Base-by-base conservation (phyloP, 2,888 invertebrate genomes). In the Tenthredo livida region DNA sequence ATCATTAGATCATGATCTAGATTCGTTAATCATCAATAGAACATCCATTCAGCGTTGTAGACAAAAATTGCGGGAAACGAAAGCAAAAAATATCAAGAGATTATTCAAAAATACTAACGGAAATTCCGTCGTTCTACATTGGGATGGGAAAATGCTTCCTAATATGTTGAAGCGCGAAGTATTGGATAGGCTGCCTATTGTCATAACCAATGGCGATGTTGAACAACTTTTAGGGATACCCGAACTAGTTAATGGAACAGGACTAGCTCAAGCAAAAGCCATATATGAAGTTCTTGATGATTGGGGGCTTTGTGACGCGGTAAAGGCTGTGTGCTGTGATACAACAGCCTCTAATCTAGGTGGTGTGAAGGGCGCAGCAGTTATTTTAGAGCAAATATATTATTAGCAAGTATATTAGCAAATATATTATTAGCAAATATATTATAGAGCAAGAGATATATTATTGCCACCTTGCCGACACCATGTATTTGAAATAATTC, bases 341-440 rank as follows among this genome's bases (percentile, higher is more conserved):
- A 90, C 90, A 2, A 89, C 89, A 43, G 87, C 89, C 50, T 85
- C 89, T 33, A 90, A 90, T 85, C 87, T 88, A 65, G 89, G 89
- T 33, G 86, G 50, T 33, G 84, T 86, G 25, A 88, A 89, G 86
- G 88, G 89, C 85, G 87, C 89, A 33, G 88, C 88, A 86, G 85
- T 87, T 54, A 73, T 89, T 65, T 83, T 90, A n/a, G 89, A 91
- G 87, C 86, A 88, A 87, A 84, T 88, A 29, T 85, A n/a, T n/a
- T n/a, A n/a, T n/a, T n/a, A n/a, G n/a, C n/a, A n/a, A n/a, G n/a
- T n/a, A n/a, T n/a, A n/a, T n/a, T n/a, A n/a, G n/a, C n/a, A n/a
- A n/a, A n/a, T n/a, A n/a, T n/a, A n/a, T n/a, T n/a, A n/a, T n/a
- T n/a, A n/a, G n/a, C n/a, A n/a, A n/a, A n/a, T n/a, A n/a, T n/a